Evolutionary conservation across 1,140 invertebrate genomes (phyloP), one percentile per base, ranked within the genome.

Genomic region (Drosophila triauraria): DNA sequence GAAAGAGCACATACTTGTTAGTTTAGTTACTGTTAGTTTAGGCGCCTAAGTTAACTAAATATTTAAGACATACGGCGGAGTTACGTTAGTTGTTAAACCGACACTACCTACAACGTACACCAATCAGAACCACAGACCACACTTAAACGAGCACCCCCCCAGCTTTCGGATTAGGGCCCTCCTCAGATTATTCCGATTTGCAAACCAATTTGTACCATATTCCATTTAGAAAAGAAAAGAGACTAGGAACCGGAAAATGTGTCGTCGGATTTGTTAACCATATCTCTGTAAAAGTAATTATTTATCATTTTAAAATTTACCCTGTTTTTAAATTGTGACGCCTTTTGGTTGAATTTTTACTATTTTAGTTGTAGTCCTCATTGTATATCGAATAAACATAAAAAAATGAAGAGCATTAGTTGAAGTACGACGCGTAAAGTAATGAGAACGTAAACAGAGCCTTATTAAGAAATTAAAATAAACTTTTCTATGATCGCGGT

Each of bases 21-120:
- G 84, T 84, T 71, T 88, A 85, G 69, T 72, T 72, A 72, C 46
- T 85, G 53, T 74, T 85, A 85, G 82, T 64, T 25, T 85, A 88
- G 80, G 72, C 54, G 64, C 84, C 67, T 88, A 88, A 88, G 84
- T 88, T 88, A 87, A 87, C 80, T 88, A 88, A 90, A 90, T 88
- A 84, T 88, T 62, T 88, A 88, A 88, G 84, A 47, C 62, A 79
- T 78, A 85, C 53, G 64, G 62, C 13, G 65, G 46, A 78, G 60
- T 67, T 63, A 78, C 76, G 46, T 78, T 78, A 78, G 75, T 77
- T 77, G 75, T 77, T 78, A 78, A 78, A 87, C 79, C 78, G 54
- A 85, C 64, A 75, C 58, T 48, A 70, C 81, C 82, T 75, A 80
- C 80, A 76, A 78, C 56, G 60, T 56, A 71, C 68, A 77, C 48